A percentile compares a stretch with the other conserved stretches of the same genome.
phyloP scores from a whole-genome alignment of 1,140 invertebrate species.

The Magallana ariakensis region DNA sequence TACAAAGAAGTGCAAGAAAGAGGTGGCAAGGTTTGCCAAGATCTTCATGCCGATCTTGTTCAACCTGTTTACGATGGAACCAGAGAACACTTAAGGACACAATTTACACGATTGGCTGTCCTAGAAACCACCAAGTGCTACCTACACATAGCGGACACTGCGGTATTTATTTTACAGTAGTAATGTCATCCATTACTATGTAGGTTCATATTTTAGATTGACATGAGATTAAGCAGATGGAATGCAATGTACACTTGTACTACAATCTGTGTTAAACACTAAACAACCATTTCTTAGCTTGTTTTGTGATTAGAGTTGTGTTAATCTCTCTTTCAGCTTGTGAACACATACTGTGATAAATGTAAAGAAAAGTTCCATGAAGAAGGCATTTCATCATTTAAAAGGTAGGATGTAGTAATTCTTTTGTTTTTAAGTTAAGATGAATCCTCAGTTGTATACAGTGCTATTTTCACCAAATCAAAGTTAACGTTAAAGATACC shows the following conservation, averaged over 20 bases:
- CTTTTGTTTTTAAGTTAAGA: too few relatives aligned
- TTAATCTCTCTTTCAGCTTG: slow-evolving; percentile 78
- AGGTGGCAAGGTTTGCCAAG: slow-evolving; percentile 87
- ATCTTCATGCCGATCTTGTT: slow-evolving; percentile 95
- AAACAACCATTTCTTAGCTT: too few relatives aligned
- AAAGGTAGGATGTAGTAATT: slow-evolving; percentile 63
- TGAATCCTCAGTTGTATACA: too few relatives aligned
- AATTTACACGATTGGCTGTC: slow-evolving; percentile 86
- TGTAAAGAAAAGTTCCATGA: slow-evolving; percentile 83
- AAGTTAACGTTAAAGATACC: too few relatives aligned
- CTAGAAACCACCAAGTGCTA: slow-evolving; percentile 90
- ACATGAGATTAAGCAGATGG: background rate
- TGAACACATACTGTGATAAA: slow-evolving; percentile 86
- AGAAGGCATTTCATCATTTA: slow-evolving; percentile 63
- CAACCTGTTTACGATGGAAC: slow-evolving; percentile 91
- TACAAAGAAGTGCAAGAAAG: slow-evolving; percentile 82
- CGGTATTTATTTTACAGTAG: slow-evolving; percentile 58
- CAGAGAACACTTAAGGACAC: slow-evolving; percentile 84
- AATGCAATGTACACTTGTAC: background rate
- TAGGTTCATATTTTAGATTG: background rate
- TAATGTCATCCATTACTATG: background rate
- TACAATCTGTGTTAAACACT: background rate
- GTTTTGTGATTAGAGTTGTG: too few relatives aligned
- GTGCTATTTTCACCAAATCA: too few relatives aligned
- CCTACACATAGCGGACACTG: slow-evolving; percentile 84